Evolutionary conservation across 2,113 vertebrate species (phyloP), one percentile per base, ranked within the genome.

Genomic region (Scopus umbretta): DNA sequence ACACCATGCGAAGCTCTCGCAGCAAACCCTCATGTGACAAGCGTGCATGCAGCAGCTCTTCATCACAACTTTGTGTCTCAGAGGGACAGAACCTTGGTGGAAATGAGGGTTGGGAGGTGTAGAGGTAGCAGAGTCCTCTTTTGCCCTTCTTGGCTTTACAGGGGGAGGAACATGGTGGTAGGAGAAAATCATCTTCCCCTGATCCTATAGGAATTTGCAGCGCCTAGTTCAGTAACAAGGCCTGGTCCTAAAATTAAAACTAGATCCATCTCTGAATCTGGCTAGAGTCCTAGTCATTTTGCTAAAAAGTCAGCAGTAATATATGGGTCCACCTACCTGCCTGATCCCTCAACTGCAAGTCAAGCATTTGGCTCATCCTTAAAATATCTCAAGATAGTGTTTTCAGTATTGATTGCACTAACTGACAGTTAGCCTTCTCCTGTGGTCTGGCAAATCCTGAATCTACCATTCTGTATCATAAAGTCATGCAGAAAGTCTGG

Each of bases 371-470:
- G 43, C 40, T 89, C 88, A 63, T 27, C 52, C n/a, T 78, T 87
- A 34, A 85, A 84, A 91, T 79, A 71, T 38, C 52, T 91, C 76
- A 55, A 55, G n/a, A 36, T 34, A 47, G 78, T 63, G 34, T 72
- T 80, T 90, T 82, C 18, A 10, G 52, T 90, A 93, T 61, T 55
- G 52, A 71, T 79, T 63, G 16, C 23, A 30, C 67, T 84, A 90
- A 86, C 92, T 47, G 56, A 65, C 50, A 78, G 80, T 78, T 89
- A 83, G 29, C 30, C 84, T 91, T 73, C 42, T 90, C 50, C n/a
- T 25, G 13, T 43, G 38, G 23, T 79, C 65, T 40, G 30, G 40
- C 53, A 89, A 94, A 87, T 81, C 56, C 47, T 34, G 50, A 63
- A 27, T 62, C 49, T 90, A 40, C 45, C 1, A 1, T 80, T 86